These are phyloP conservation scores for Caenorhabditis virilis DNA, from an alignment of 2,888 invertebrate genomes.

Conservation along the genomic window DNA sequence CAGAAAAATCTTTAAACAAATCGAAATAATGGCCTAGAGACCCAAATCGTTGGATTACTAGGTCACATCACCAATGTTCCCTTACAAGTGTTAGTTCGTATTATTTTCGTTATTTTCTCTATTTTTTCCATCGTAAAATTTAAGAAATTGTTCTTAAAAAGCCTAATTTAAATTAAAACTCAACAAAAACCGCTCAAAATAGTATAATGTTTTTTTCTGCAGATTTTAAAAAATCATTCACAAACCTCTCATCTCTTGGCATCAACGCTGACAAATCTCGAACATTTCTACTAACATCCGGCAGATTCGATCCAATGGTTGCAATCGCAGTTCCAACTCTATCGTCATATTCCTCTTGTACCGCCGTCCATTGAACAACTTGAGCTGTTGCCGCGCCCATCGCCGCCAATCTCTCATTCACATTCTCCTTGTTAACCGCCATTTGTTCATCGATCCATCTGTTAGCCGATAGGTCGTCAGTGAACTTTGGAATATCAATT, in stretches of 20 bases:
- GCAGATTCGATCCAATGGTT: conserved; percentile 92
- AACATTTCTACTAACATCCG: conserved; percentile 90
- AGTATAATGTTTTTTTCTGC: too few relatives aligned
- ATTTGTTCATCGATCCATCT: conserved; percentile 70
- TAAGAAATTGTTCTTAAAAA: too few relatives aligned
- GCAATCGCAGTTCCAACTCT: conserved; percentile 95
- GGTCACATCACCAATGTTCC: too few relatives aligned
- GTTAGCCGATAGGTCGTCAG: conserved; percentile 47
- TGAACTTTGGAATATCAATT: conserved; percentile 63
- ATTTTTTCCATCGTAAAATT: too few relatives aligned
- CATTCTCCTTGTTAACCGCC: conserved; percentile 92
- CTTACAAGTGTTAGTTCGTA: too few relatives aligned
- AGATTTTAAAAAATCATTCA: too few relatives aligned
- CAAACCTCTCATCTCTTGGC: conserved; percentile 76
- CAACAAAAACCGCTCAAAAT: too few relatives aligned
- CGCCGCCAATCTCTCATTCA: conserved; percentile 93
- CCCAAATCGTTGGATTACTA: too few relatives aligned
- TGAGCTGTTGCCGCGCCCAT: conserved; percentile 99
- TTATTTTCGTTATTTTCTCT: too few relatives aligned
- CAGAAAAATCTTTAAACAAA: too few relatives aligned
- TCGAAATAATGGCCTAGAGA: too few relatives aligned
- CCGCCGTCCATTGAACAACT: conserved; percentile 82
- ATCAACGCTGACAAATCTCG: conserved; percentile 91
- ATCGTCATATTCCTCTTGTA: conserved; percentile 82
- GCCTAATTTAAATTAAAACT: too few relatives aligned